Evolutionary conservation across 2,113 vertebrate genomes (phyloP).

Genomic region (Terrapene triunguis): DNA sequence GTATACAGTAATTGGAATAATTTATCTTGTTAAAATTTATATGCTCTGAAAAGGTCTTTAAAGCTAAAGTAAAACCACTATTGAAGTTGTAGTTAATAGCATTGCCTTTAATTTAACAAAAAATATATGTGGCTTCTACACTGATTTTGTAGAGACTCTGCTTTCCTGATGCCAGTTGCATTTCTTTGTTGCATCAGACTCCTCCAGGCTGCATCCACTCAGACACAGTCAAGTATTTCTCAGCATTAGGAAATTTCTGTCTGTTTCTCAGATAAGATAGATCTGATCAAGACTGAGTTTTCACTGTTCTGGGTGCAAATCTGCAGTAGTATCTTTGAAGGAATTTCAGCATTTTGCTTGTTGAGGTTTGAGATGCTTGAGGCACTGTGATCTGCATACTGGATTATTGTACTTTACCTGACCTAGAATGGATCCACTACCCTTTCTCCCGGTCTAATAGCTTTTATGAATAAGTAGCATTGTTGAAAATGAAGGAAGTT

Average conservation of each 20-base stretch:
- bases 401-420: not conserved
- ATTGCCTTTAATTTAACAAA: not conserved
- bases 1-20: not conserved
- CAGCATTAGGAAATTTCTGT: not conserved
- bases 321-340: not conserved
- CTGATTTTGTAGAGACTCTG: not conserved
- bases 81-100: not conserved
- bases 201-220: not conserved
- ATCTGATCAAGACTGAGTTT: not conserved
- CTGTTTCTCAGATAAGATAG: not conserved
- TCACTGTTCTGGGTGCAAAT: not conserved
- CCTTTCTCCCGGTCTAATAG: not conserved
- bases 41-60: not conserved
- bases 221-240: not conserved
- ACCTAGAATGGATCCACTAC: not conserved
- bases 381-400: not conserved
- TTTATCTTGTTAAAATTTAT: not conserved
- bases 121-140: not conserved
- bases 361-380: not conserved
- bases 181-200: not conserved
- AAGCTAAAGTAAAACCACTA: not conserved
- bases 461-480: not conserved
- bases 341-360: not conserved
- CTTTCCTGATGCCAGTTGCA: not conserved
- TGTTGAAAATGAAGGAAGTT: fast-evolving